Evolutionary conservation across 2,113 vertebrate species (phyloP), one percentile per base, ranked within the genome.

Genomic region (Gnathonemus echidnorhynchus): DNA sequence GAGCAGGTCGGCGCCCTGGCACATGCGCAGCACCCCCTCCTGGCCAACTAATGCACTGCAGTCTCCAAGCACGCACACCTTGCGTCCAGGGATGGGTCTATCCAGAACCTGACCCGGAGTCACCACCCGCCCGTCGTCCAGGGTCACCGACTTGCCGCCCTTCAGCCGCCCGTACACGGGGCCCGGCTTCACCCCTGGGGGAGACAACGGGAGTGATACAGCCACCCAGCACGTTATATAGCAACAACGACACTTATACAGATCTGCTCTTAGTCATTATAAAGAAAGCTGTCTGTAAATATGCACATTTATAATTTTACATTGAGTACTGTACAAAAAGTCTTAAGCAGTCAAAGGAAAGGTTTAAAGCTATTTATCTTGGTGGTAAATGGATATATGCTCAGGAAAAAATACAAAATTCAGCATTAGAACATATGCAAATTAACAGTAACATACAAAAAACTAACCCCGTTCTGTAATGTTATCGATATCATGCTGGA

Each of bases 31-130:
- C 0, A 93, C 86, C n/a, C 21, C 93, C 0, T 87, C 96, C 0
- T 95, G 94, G 1, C 97, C 97, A 0, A 97, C 92, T 13, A 94
- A 85, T 0, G 96, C 95, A 1, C 96, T 97, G 80, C 98, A 98
- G 94, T 99, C 98, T 1, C 98, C 97, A 31, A 98, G 93, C 88
- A 99, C 95, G 88, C 98, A 97, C 13, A 99, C 90, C 93, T 98
- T 99, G 84, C 98, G 96, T 45, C 98, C 98, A 0, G 95, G 95
- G 1, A 97, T 6, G 0, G 96, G 92, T 0, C 94, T 94, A 15
- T 95, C 97, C 90, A 97, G 90, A 11, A 98, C 97, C 0, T 98
- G 97, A 0, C 31, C 45, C 0, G 98, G 96, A 42, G 49, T 95
- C 21, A 99, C 3, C 0, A 92, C 94, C 0, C 89, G 91, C 0